Evolutionary conservation across 37 sponge, comb jelly and placozoan species (phyloP).

Genomic region (Lycopodina hypogea): DNA sequence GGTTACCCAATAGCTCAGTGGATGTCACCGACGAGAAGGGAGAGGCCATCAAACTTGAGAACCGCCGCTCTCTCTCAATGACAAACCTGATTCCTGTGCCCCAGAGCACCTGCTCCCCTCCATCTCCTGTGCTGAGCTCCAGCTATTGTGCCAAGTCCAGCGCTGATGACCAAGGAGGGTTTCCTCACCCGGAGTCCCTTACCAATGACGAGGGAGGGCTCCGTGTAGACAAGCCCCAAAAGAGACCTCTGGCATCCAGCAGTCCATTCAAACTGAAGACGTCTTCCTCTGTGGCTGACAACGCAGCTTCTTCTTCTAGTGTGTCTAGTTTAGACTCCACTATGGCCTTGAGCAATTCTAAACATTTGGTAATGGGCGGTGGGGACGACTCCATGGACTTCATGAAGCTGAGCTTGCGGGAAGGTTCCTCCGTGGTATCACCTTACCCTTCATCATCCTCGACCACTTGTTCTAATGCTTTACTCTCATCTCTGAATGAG

Average conservation of each 20-base stretch:
- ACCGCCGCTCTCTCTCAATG: neutral
- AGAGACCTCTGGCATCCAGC: neutral
- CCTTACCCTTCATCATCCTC: neutral
- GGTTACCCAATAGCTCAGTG: neutral
- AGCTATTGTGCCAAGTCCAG: too few relatives aligned
- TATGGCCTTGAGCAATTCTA: neutral
- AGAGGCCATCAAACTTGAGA: neutral
- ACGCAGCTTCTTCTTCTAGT: neutral
- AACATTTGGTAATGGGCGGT: neutral
- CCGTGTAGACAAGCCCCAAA: too few relatives aligned
- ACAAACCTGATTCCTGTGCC: neutral
- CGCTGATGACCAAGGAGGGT: too few relatives aligned
- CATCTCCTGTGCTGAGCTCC: too few relatives aligned
- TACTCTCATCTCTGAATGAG: neutral
- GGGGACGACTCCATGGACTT: constrained; percentile 5
- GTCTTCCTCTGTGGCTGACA: neutral
- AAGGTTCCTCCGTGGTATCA: neutral
- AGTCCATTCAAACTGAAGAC: neutral
- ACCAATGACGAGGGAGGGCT: too few relatives aligned
- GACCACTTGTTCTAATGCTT: neutral
- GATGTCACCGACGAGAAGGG: constrained; percentile 6
- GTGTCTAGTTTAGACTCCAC: neutral
- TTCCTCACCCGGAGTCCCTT: too few relatives aligned
- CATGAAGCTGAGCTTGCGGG: constrained; percentile 9
- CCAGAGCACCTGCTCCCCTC: too few relatives aligned